Conservation (phyloP, 2,113 vertebrate species). For the Oreotrochilus melanogaster region DNA sequence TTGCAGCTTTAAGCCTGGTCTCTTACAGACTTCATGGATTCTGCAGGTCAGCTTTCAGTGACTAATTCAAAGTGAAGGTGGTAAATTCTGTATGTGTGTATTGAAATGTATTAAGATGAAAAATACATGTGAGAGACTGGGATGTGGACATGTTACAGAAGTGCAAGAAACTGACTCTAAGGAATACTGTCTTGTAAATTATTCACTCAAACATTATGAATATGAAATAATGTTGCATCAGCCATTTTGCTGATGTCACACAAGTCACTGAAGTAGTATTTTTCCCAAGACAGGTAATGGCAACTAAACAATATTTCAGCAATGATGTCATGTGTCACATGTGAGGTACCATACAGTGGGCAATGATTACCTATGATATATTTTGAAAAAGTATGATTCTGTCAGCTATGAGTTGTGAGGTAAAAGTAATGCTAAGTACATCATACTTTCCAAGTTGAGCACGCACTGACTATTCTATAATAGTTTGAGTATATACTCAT, state of each 20-base stretch:
- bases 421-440: not conserved
- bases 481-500: not conserved
- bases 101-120: slow-evolving; percentile 20
- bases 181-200: not conserved
- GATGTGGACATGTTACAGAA: not conserved
- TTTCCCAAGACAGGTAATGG: not conserved
- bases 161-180: not conserved
- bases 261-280: not conserved
- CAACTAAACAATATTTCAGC: not conserved
- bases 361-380: not conserved
- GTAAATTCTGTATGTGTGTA: not conserved
- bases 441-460: not conserved
- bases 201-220: not conserved
- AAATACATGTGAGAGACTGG: not conserved
- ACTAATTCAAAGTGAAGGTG: not conserved
- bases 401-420: not conserved
- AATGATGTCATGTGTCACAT: not conserved
- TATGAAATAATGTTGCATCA: not conserved
- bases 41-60: not conserved
- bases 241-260: not conserved
- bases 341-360: not conserved
- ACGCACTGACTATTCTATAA: not conserved
- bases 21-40: not conserved
- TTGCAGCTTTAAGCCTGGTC: not conserved
- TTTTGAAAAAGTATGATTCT: not conserved